Conservation (phyloP, 2,113 vertebrate genomes). For the Dascyllus trimaculatus region DNA sequence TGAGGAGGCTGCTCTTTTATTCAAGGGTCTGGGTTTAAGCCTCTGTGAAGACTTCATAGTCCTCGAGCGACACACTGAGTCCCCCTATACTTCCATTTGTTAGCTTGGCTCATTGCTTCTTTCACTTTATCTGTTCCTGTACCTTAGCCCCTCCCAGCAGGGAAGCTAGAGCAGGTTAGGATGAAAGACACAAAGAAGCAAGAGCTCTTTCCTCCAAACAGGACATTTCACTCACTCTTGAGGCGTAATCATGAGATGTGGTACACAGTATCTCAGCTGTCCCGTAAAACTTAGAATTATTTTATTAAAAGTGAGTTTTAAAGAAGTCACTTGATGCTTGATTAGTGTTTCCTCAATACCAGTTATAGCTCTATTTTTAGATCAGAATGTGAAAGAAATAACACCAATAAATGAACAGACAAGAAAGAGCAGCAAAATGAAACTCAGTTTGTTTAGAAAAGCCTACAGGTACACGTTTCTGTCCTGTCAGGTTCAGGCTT, state of each 20-base stretch:
- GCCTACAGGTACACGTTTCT: not conserved
- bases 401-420: not conserved
- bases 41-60: conserved; percentile 36
- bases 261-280: not conserved
- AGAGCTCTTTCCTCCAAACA: not conserved
- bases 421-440: not conserved
- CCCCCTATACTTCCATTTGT: conserved; percentile 5
- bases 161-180: not conserved
- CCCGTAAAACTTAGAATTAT: not conserved
- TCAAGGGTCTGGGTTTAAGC: conserved; percentile 22
- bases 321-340: not conserved
- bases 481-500: not conserved
- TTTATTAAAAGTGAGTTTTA: not conserved
- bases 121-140: conserved; percentile 15
- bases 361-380: not conserved
- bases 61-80: conserved; percentile 27
- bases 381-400: not conserved
- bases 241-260: not conserved
- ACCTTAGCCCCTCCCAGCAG: not conserved
- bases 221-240: not conserved
- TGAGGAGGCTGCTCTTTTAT: conserved; percentile 21
- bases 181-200: not conserved
- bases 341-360: not conserved
- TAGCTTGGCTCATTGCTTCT: conserved; percentile 23
- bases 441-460: not conserved